Evolutionary conservation across 2,113 vertebrate species (phyloP).

Genomic region (Hucho hucho): DNA sequence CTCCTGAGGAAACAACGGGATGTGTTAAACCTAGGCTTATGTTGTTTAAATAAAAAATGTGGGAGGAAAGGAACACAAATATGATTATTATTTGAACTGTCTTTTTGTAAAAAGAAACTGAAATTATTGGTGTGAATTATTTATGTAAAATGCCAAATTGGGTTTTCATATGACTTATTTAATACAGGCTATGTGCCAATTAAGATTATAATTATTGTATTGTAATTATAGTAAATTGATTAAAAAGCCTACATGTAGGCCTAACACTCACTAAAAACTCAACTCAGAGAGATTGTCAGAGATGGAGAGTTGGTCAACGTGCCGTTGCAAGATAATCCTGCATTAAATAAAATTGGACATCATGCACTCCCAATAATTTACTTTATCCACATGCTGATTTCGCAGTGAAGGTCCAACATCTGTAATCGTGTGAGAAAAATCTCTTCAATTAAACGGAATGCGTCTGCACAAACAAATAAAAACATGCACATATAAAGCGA

Average conservation of each 20-base stretch:
- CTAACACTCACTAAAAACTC: no score
- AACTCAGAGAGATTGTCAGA: slow-evolving; percentile 7
- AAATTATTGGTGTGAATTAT: no score
- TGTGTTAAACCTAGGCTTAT: background rate
- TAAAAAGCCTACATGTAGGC: no score
- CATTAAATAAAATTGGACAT: slow-evolving; percentile 71
- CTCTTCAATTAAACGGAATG: background rate
- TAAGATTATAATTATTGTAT: no score
- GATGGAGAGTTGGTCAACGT: slow-evolving; percentile 59
- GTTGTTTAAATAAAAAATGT: no score
- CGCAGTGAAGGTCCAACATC: slow-evolving; percentile 34
- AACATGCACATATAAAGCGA: background rate
- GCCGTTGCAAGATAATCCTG: slow-evolving; percentile 79
- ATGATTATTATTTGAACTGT: no score
- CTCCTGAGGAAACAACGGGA: slow-evolving; percentile 71
- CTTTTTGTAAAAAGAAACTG: no score
- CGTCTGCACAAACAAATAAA: slow-evolving; percentile 7
- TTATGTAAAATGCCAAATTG: no score
- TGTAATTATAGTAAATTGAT: no score
- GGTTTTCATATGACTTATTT: no score
- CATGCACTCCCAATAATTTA: slow-evolving; percentile 57
- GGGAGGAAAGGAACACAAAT: no score
- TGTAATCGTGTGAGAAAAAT: slow-evolving; percentile 18
- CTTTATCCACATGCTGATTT: slow-evolving; percentile 46
- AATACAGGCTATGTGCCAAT: no score